phyloP scores from a whole-genome alignment of 2,113 vertebrate species.

The Casuarius casuarius region DNA sequence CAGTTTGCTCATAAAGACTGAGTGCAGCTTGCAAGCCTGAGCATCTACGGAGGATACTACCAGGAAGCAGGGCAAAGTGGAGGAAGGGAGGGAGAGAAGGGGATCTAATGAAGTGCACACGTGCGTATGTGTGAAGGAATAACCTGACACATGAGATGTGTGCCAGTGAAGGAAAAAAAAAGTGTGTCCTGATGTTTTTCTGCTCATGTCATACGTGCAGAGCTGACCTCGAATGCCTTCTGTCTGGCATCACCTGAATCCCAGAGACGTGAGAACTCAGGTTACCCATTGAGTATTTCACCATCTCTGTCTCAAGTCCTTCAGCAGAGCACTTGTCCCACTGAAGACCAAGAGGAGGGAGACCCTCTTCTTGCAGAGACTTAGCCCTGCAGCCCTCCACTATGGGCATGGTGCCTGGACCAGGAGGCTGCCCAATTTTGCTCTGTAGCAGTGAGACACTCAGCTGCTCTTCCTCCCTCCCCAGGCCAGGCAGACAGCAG shows the following conservation, averaged over 20 bases:
- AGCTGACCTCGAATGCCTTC: slow-evolving; percentile 52
- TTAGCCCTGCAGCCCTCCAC: neutral
- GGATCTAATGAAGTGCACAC: slow-evolving; percentile 46
- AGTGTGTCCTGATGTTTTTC: neutral
- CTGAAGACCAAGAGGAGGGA: neutral
- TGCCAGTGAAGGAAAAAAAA: neutral
- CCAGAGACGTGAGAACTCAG: neutral
- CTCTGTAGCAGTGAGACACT: neutral
- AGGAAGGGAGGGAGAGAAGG: neutral
- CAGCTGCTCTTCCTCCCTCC: neutral
- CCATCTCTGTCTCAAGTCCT: neutral
- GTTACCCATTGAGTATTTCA: neutral
- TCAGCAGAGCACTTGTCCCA: neutral
- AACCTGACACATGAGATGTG: neutral
- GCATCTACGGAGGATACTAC: slow-evolving; percentile 25
- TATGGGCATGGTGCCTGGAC: neutral
- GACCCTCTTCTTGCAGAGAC: neutral
- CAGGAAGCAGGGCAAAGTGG: neutral
- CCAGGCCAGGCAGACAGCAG: neutral
- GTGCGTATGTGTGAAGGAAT: neutral
- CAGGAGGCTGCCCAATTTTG: neutral
- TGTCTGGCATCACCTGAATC: slow-evolving; percentile 8
- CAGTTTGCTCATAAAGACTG: slow-evolving; percentile 43
- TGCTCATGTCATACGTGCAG: neutral
- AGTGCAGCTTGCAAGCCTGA: neutral